Evolutionary conservation across 2,888 invertebrate species (phyloP), one percentile per base, ranked within the genome.

Genomic region (Hanleya hanleyi): DNA sequence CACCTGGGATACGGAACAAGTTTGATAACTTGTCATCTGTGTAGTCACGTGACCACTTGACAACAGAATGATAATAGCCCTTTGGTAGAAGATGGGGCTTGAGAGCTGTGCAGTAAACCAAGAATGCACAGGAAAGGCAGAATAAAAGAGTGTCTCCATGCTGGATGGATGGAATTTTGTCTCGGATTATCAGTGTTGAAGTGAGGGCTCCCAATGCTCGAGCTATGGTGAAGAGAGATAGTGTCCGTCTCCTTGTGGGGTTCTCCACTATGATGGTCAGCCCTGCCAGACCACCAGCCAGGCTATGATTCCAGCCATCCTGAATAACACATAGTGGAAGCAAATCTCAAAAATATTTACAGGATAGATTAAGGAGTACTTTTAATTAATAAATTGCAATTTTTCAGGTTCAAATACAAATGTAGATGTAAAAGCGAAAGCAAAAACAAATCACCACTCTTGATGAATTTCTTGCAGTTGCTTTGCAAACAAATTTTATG

Each of bases 1-100:
- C 69, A 0, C 81, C 78, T 18, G 81, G 80, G 33, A 76, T 69
- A 61, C 84, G 74, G 78, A 84, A 86, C 15, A 84, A 47, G 18
- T 12, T 51, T 15, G 70, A 64, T 7, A 84, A 67, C 15, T 74
- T 83, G 33, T 76, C 57, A 66, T 86, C 83, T 0, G 81, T 81
- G 69, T 84, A 86, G 70, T 84, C 84, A 35, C 84, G 75, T 66
- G 85, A 84, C 86, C 85, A 86, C 64, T 84, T 84, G 32, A 85
- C 67, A 4, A 86, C 79, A 0, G 86, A 85, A 33, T 77, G 73
- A 74, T 86, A 86, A 69, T 86, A 86, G 9, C 84, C 84, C 2
- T 73, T 73, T 29, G 81, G 77, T 22, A 86, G 75, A 7, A 84
- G 80, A 33, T 81, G 74, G 7, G 86, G 85, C 36, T 75, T 77